These are phyloP conservation scores for Drosophila funebris DNA, from an alignment of 1,140 invertebrate genomes.

Conservation along the genomic window DNA sequence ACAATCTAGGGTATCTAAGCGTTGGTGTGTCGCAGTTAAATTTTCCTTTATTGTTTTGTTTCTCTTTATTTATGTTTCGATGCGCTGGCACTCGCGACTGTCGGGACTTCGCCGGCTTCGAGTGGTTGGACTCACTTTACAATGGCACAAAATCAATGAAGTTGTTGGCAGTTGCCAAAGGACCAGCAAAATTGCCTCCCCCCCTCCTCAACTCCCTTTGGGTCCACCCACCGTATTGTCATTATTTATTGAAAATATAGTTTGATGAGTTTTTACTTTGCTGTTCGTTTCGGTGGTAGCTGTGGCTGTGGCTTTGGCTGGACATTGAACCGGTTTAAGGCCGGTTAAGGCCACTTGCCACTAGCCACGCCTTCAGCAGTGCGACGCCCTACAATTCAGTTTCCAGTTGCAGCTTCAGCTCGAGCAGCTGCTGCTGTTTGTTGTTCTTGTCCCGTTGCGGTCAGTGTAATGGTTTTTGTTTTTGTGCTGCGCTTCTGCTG, in stretches of 20 bases:
- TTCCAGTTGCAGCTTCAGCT: conserved; percentile 19
- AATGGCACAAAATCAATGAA: conserved; percentile 78
- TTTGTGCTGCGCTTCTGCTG: conserved; percentile 46
- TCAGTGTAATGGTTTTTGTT: conserved; percentile 65
- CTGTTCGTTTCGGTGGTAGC: conserved; percentile 4
- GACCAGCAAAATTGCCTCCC: conserved; percentile 43
- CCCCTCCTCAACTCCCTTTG: not conserved
- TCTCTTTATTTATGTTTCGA: conserved; percentile 66
- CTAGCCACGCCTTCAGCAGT: not conserved
- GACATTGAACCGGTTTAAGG: conserved; percentile 38
- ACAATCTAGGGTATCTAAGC: not conserved
- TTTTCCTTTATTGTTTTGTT: conserved; percentile 16
- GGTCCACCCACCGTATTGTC: conserved; percentile 43
- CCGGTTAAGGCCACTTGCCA: conserved; percentile 1
- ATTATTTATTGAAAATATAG: conserved; percentile 82
- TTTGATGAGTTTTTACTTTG: conserved; percentile 80
- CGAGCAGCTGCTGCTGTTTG: conserved; percentile 27
- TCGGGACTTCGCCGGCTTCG: conserved; percentile 39
- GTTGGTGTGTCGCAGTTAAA: conserved; percentile 1
- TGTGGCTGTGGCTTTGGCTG: conserved; percentile 18
- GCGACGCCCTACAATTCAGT: not conserved
- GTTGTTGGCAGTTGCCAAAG: conserved; percentile 31
- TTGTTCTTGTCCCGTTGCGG: conserved; percentile 59
- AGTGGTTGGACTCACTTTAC: conserved; percentile 22
- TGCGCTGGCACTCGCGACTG: conserved; percentile 59